phyloP scores from a whole-genome alignment of 2,113 vertebrate species.

The Tauraco erythrolophus region DNA sequence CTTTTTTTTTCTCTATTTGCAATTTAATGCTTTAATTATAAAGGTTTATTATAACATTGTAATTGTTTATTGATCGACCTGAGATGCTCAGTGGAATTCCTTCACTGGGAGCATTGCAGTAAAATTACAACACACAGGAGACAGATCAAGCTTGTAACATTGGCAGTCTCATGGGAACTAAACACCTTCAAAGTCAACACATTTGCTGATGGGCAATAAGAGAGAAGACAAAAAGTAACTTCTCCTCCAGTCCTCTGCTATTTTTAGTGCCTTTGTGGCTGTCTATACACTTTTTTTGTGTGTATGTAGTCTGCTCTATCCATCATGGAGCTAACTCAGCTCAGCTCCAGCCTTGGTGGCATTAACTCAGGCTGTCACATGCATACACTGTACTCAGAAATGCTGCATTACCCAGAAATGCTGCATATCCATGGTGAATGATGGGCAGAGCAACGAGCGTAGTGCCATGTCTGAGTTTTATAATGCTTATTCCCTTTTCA shows the following conservation, averaged over 20 bases:
- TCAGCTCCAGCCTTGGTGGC: not conserved
- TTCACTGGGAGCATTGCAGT: slow-evolving; percentile 9
- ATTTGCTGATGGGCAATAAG: slow-evolving; percentile 31
- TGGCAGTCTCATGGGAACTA: not conserved
- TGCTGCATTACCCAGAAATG: not conserved
- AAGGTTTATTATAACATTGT: slow-evolving; percentile 40
- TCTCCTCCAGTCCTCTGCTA: not conserved
- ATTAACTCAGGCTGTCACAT: not conserved
- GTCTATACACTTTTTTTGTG: not conserved
- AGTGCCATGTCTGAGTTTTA: not conserved
- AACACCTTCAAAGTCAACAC: slow-evolving; percentile 44
- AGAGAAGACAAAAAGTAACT: slow-evolving; percentile 46
- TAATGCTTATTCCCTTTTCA: not conserved
- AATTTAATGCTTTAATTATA: slow-evolving; percentile 48
- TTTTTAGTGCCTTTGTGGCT: not conserved
- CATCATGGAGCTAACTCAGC: not conserved
- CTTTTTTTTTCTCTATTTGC: not conserved
- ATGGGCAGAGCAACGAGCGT: not conserved
- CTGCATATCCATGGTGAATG: not conserved
- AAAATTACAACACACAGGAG: slow-evolving; percentile 51
- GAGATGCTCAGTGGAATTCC: not conserved
- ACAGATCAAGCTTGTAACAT: not conserved
- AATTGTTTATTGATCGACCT: slow-evolving; percentile 39
- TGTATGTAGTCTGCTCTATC: not conserved
- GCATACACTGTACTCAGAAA: not conserved